A percentile compares a stretch with the other conserved stretches of the same genome.
phyloP scores from a whole-genome alignment of 1,140 invertebrate genomes.

The Calephelis nemesis region DNA sequence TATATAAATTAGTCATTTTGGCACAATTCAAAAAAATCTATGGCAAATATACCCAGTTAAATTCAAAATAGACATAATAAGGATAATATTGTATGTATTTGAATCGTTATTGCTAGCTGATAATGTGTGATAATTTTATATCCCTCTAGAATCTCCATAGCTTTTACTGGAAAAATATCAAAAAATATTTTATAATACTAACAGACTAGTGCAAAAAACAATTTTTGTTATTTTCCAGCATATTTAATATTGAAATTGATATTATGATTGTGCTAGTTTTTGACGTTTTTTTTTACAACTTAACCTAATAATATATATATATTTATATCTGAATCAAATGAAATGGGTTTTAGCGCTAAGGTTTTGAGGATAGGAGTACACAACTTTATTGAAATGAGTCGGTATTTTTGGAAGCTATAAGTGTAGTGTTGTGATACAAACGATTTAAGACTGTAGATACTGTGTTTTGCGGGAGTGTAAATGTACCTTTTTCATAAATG shows the following conservation, averaged over 20 bases:
- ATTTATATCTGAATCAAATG: too few species aligned
- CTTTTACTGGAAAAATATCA: neutral
- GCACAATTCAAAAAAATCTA: too few species aligned
- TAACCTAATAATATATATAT: too few species aligned
- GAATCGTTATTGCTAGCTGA: slow-evolving; percentile 8
- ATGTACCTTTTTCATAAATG: slow-evolving; percentile 47
- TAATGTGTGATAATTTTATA: neutral
- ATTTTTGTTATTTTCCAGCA: too few species aligned
- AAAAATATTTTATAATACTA: too few species aligned
- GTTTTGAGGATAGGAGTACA: neutral
- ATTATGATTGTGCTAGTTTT: too few species aligned
- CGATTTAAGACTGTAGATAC: slow-evolving; percentile 66
- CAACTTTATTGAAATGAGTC: slow-evolving; percentile 10
- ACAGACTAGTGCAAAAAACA: too few species aligned
- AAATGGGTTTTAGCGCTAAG: too few species aligned
- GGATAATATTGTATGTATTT: neutral
- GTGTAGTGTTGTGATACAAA: slow-evolving; percentile 68
- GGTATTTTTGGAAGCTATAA: slow-evolving; percentile 32
- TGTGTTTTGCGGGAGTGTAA: slow-evolving; percentile 62
- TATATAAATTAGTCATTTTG: too few species aligned
- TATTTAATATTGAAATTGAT: too few species aligned
- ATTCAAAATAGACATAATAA: neutral
- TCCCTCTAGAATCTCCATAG: neutral
- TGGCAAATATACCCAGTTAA: neutral
- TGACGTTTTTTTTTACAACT: too few species aligned